Base-by-base conservation (phyloP, 1,140 invertebrate genomes). In the Drosophila sechellia region DNA sequence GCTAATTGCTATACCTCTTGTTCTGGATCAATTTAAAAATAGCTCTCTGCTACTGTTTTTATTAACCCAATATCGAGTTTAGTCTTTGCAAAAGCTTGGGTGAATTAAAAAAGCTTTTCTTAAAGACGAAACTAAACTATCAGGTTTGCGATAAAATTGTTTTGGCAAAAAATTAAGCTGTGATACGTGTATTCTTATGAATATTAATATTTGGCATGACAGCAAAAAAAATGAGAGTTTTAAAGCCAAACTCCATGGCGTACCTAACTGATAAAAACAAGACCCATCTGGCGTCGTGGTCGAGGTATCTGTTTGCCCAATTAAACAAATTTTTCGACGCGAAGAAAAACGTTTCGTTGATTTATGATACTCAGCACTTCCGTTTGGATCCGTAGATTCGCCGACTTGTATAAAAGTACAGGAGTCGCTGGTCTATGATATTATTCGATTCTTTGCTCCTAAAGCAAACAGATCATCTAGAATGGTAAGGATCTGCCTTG, bases 281-380 rank as follows among this genome's bases (percentile, higher is more conserved):
- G 54, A 59, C 57, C 60, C 64, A 70, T 77, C 64, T 77, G 65
- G 46, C 56, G 34, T 34, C 27, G 43, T 39, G 64, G 52, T 22
- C 55, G 63, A 70, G 65, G 64, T 46, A 77, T 77, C 45, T 80
- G 37, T 15, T 63, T 59, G 63, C 54, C 50, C 72, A 81, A 79
- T 69, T 55, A 66, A 61, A 61, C 70, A 76, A 87, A 79, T 57
- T 72, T 72, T 69, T 81, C 20, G 61, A 49, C 45, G 43, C 54
- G 54, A 55, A 80, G 54, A 55, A 80, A 70, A 80, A 73, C 53
- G 70, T 54, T 54, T 49, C 31, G 59, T 52, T 89, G 84, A 89
- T 89, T 89, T 76, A 89, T 89, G 79, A 74, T 68, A 58, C 73
- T 57, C 72, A 77, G 49, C 63, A 78, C 85, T 89, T 90, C 80